Evolutionary conservation across 2,113 vertebrate genomes (phyloP).

Genomic region (Trinectes maculatus): DNA sequence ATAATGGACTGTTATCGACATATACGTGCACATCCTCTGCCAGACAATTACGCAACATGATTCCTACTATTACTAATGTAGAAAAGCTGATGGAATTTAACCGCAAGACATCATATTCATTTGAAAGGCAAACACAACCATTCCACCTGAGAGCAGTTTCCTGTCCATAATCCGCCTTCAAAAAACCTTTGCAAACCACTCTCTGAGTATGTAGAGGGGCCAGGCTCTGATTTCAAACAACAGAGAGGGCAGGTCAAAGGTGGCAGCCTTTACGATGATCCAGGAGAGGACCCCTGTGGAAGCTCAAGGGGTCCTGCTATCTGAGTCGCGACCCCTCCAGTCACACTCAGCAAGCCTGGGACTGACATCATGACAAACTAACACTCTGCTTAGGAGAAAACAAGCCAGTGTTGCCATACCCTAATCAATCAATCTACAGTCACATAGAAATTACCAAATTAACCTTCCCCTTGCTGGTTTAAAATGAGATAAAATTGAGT

Average conservation of each 20-base stretch:
- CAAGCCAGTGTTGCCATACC: slow-evolving; percentile 18
- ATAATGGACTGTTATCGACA: neutral
- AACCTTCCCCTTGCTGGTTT: slow-evolving; percentile 6
- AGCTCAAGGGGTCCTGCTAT: slow-evolving; percentile 39
- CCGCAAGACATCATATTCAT: slow-evolving; percentile 24
- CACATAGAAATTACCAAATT: slow-evolving; percentile 23
- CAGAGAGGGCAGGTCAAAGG: slow-evolving; percentile 52
- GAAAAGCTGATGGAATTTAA: no score
- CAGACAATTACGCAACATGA: no score
- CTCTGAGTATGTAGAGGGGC: slow-evolving; percentile 18
- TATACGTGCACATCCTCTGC: neutral
- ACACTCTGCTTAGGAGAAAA: slow-evolving; percentile 42
- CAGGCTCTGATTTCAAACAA: slow-evolving; percentile 48
- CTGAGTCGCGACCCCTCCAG: slow-evolving; percentile 53
- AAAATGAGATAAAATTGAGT: slow-evolving; percentile 33
- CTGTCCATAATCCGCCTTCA: slow-evolving; percentile 27
- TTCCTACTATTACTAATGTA: no score
- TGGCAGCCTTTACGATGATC: slow-evolving; percentile 49
- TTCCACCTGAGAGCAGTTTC: slow-evolving; percentile 13
- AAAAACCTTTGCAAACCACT: slow-evolving; percentile 15
- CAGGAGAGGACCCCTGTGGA: slow-evolving; percentile 53
- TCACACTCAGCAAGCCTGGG: slow-evolving; percentile 43
- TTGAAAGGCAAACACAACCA: slow-evolving; percentile 21
- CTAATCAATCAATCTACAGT: slow-evolving; percentile 21
- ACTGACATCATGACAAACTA: slow-evolving; percentile 57